These are phyloP conservation scores for Drosophila suzukii DNA, from an alignment of 1,140 invertebrate species.

Conservation along the genomic window DNA sequence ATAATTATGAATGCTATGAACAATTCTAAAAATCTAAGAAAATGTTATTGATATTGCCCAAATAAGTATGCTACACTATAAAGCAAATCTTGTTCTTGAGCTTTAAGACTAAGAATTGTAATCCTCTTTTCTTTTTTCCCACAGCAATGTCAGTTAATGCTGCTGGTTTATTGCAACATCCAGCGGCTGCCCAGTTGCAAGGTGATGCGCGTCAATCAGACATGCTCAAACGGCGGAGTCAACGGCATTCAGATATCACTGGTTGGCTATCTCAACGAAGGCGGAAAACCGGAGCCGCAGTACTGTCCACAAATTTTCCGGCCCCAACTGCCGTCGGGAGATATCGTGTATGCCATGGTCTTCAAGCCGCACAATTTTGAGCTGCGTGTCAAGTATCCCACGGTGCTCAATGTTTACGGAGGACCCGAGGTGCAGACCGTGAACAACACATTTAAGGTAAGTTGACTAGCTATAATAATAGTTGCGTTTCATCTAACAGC, in stretches of 20 bases:
- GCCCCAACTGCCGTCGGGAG: conserved; percentile 89
- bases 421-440: conserved; percentile 99
- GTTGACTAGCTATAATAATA: background rate
- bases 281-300: conserved; percentile 86
- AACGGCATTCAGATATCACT: conserved; percentile 88
- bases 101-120: background rate
- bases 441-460: conserved; percentile 96
- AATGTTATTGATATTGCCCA: background rate
- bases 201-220: conserved; percentile 90
- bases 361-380: conserved; percentile 94
- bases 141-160: conserved; percentile 92
- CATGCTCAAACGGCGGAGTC: conserved; percentile 83
- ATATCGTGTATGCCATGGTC: conserved; percentile 95
- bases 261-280: conserved; percentile 89
- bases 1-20: too few species aligned
- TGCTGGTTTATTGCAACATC: conserved; percentile 95
- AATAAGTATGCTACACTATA: conserved; percentile 4
- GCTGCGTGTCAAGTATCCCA: conserved; percentile 93
- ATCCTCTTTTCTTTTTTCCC: conserved; percentile 3
- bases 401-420: conserved; percentile 98
- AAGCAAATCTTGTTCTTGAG: background rate
- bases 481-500: too few species aligned
- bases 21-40: background rate
- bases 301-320: conserved; percentile 91
- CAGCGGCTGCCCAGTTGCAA: conserved; percentile 92